A percentile compares a stretch with the other conserved stretches of the same genome.
phyloP scores from a whole-genome alignment of 1,140 invertebrate species.

The Chelonus insularis region DNA sequence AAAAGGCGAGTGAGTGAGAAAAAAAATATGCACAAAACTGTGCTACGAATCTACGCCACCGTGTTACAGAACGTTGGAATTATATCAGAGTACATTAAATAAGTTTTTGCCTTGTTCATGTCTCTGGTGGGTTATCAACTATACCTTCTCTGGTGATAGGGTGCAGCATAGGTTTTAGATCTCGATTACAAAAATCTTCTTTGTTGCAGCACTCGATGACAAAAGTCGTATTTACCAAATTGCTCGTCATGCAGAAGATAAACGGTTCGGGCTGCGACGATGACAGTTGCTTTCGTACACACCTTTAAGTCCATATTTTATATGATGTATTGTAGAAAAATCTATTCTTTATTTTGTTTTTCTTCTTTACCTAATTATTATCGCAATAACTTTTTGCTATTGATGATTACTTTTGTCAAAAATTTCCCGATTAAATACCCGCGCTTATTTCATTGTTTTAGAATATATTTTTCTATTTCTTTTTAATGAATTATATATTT shows the following conservation, averaged over 20 bases:
- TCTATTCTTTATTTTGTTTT: too few relatives aligned
- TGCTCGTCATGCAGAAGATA: slow-evolving; percentile 60
- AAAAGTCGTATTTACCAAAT: slow-evolving; percentile 62
- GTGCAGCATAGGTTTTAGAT: slow-evolving; percentile 61
- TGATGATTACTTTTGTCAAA: too few relatives aligned
- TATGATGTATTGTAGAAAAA: slow-evolving; percentile 8
- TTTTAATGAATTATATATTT: background rate
- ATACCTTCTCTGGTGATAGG: slow-evolving; percentile 58
- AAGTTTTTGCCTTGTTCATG: slow-evolving; percentile 12
- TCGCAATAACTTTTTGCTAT: too few relatives aligned
- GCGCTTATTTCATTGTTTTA: too few relatives aligned
- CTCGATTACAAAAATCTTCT: slow-evolving; percentile 67
- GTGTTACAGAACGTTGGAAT: too few relatives aligned
- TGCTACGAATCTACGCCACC: too few relatives aligned
- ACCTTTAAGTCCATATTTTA: slow-evolving; percentile 57
- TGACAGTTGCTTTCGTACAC: slow-evolving; percentile 56
- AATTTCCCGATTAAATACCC: too few relatives aligned
- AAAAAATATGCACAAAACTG: too few relatives aligned
- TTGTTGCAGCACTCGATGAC: slow-evolving; percentile 71
- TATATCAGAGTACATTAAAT: slow-evolving; percentile 4
- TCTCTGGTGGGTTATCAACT: slow-evolving; percentile 42
- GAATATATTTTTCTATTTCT: background rate
- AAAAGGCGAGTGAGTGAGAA: too few relatives aligned
- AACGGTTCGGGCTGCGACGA: slow-evolving; percentile 56
- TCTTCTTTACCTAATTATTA: too few relatives aligned